Percentiles rank a stretch among this genome's conserved stretches.
Conservation (phyloP, 2,797 vertebrate species). For the Mormyrops boulengeri region DNA sequence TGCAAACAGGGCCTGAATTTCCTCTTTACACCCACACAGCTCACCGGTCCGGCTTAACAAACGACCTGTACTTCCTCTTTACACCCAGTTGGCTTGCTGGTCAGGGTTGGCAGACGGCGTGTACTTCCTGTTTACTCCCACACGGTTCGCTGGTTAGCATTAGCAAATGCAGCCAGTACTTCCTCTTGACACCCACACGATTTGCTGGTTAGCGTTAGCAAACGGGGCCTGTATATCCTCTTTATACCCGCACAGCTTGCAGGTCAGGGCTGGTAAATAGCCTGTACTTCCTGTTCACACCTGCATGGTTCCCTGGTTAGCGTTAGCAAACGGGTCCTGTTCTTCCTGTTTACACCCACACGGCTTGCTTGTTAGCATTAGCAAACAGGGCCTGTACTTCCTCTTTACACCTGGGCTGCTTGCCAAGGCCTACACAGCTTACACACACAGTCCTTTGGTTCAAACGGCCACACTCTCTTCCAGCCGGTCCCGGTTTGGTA, state of each 20-base stretch:
- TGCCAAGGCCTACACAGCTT: not conserved
- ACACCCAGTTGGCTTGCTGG: not conserved
- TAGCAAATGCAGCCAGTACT: not conserved
- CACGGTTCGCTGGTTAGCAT: not conserved
- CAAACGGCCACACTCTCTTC: no score
- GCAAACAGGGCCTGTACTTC: not conserved
- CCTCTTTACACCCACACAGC: not conserved
- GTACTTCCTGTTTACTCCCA: not conserved
- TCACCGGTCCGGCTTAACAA: not conserved
- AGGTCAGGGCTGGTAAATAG: no score
- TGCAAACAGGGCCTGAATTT: not conserved
- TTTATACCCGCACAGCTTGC: no score
- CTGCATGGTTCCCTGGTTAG: not conserved
- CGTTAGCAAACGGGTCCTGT: not conserved
- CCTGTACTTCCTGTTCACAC: not conserved
- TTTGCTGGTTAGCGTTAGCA: not conserved
- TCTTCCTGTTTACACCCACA: not conserved
- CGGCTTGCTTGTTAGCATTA: not conserved
- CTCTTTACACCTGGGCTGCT: not conserved
- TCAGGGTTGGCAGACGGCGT: not conserved
- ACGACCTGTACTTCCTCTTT: not conserved
- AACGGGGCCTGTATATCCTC: not conserved
- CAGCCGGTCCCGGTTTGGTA: not conserved
- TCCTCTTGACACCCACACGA: no score
- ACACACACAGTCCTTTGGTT: not conserved